Conservation (phyloP, 2,113 vertebrate genomes). For the Rafetus swinhoei region DNA sequence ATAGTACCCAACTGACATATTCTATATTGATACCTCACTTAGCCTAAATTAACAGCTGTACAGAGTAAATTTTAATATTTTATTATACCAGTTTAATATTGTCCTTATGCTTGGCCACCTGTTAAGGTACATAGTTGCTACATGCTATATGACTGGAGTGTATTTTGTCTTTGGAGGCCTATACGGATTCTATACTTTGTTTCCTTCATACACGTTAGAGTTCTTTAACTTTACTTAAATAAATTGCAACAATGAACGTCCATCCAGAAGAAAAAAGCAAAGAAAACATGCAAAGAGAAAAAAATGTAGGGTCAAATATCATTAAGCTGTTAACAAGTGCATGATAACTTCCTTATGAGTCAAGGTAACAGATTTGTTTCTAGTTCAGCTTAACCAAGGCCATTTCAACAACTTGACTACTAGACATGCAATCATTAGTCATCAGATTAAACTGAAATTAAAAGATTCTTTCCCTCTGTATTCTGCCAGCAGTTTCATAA, state of each 20-base stretch:
- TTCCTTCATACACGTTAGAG: slow-evolving; percentile 22
- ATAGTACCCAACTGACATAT: background rate
- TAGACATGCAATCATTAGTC: slow-evolving; percentile 9
- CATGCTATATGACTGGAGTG: background rate
- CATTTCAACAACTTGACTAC: slow-evolving; percentile 45
- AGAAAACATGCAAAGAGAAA: slow-evolving; percentile 5
- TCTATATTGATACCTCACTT: background rate
- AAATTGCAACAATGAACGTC: slow-evolving; percentile 8
- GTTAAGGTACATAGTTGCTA: background rate
- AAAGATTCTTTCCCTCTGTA: background rate
- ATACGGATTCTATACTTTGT: background rate
- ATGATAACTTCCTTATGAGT: background rate
- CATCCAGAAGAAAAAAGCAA: slow-evolving; percentile 6
- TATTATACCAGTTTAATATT: background rate
- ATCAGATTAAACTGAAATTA: slow-evolving; percentile 3
- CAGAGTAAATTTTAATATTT: background rate
- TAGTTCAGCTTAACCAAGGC: slow-evolving; percentile 46
- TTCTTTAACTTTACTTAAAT: background rate
- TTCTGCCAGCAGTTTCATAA: background rate
- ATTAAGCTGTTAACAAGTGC: background rate
- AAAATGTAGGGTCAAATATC: background rate
- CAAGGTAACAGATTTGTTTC: slow-evolving; percentile 37
- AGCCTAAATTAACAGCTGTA: background rate
- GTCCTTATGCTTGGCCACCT: background rate
- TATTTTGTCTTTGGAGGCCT: background rate